phyloP scores from a whole-genome alignment of 2,113 vertebrate species.

The Uria lomvia region DNA sequence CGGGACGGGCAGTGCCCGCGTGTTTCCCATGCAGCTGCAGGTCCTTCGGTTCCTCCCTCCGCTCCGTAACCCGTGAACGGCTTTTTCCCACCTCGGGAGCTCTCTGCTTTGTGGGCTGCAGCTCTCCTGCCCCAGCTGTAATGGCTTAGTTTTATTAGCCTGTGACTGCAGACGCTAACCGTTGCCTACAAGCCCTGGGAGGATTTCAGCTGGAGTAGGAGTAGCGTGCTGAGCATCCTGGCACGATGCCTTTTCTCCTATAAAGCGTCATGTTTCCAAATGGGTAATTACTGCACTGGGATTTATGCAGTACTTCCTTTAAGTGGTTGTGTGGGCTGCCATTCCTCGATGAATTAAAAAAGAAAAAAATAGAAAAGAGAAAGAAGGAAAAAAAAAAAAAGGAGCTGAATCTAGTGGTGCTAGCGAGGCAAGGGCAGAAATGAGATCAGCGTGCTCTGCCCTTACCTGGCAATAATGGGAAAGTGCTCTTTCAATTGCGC shows the following conservation, averaged over 20 bases:
- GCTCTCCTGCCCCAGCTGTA: constrained; percentile 28
- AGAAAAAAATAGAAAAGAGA: background rate
- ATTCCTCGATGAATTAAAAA: background rate
- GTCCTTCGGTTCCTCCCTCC: rapidly evolving
- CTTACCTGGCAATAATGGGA: constrained; percentile 81
- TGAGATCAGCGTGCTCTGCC: constrained; percentile 69
- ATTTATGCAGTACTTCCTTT: constrained; percentile 52
- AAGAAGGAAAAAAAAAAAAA: background rate
- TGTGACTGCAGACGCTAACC: background rate
- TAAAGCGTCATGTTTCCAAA: constrained; percentile 64
- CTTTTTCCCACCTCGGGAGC: background rate
- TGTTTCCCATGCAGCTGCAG: background rate
- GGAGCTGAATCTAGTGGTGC: background rate
- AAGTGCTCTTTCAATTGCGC: constrained; percentile 80
- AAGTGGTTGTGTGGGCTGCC: constrained; percentile 20
- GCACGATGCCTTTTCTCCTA: constrained; percentile 22
- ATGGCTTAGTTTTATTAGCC: background rate
- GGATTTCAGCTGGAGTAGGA: constrained; percentile 53
- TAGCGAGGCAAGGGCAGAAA: constrained; percentile 63
- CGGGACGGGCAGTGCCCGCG: rapidly evolving
- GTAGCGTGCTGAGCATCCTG: constrained; percentile 51
- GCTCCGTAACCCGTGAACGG: rapidly evolving
- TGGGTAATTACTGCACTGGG: constrained; percentile 64
- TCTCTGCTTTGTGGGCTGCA: background rate
- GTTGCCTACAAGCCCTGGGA: constrained; percentile 34